Evolutionary conservation across 2,113 vertebrate genomes (phyloP), one percentile per base, ranked within the genome.

Genomic region (Thalassoma bifasciatum): DNA sequence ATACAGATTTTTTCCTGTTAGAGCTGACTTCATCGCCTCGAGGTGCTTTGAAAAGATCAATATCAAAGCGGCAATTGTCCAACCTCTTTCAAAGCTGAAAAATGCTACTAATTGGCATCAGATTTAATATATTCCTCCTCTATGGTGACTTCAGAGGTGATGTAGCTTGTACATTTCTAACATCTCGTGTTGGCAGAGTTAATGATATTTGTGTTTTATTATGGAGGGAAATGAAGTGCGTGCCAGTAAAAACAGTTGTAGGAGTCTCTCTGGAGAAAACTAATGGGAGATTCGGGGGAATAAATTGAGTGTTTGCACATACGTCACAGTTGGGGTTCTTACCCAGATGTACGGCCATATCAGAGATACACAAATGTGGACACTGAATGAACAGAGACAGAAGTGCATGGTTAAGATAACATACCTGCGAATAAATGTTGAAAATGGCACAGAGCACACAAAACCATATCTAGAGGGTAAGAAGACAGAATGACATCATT

Each of bases 31-130:
- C 24, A 42, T 52, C 42, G 57, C 54, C 66, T 82, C 21, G 52
- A 71, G 65, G 65, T 57, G 34, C 13, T 78, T 75, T 74, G 54
- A 68, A 71, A 81, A 73, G 16, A 38, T 8, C 11, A 7, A 17
- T 30, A 66, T 75, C 42, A 66, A 69, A 65, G 22, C 4, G 10
- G 47, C 46, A 19, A 72, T 22, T 60, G 59, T 17, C 19, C 57
- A 60, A 54, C 19, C 19, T 49, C 12, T 53, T 69, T 64, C 36
- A 62, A 6, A 54, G 14, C 46, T 54, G 50, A 58, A 67, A 46
- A 73, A 60, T 37, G 30, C 37, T 24, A 22, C 38, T 22, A 67
- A 66, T 68, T 75, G 58, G 22, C 47, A 54, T 47, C 59, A 34
- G 77, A 49, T 2, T 5, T 13, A 47, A 58, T 17, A 60, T 14